Base-by-base conservation (phyloP, 1,140 invertebrate species). In the Asobara japonica region DNA sequence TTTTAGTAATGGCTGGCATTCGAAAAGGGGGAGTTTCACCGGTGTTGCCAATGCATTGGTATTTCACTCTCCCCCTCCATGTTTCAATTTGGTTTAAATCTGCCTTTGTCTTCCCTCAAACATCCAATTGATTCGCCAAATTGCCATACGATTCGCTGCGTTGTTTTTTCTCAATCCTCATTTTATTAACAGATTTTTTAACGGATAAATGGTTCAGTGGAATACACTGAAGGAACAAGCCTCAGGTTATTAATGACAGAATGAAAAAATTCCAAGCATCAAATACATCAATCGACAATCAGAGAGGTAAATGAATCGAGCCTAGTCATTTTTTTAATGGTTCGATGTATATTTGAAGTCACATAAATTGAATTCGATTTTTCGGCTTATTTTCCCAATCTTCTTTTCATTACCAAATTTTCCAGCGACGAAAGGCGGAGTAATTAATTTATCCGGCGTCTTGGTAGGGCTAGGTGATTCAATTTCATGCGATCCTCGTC, bases 21-120 rank as follows among this genome's bases (percentile, higher is more conserved):
- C 25, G 6, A 25, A 56, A 22, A 25, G 51, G 51, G 31, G 51
- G 51, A 56, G 51, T 56, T 25, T 36, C 31, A 11, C 11, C 20
- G 11, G 2, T 22, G 18, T 56, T 3, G 4, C 18, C 22, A 7
- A 27, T 56, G 20, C 51, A 56, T 56, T 25, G 51, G 51, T 56
- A 56, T 56, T 56, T 56, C 51, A 56, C 18, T 27, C 20, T 10
- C 22, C 22, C 51, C 25, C 51, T 18, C 13, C 51, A 25, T 25
- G 51, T 56, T 56, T 56, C 51, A 56, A 56, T 56, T 56, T 56
- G 13, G 22, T 56, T 56, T 56, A 56, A 56, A 25, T 56, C 22
- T 56, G 18, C 51, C 22, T 56, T 56, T 56, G 22, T 27, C 13
- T 22, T 56, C 51, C 11, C 51, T 36, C 5, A 16, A 56, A 25